Base-by-base conservation (phyloP, 2,888 invertebrate species). In the Agrotis segetum region DNA sequence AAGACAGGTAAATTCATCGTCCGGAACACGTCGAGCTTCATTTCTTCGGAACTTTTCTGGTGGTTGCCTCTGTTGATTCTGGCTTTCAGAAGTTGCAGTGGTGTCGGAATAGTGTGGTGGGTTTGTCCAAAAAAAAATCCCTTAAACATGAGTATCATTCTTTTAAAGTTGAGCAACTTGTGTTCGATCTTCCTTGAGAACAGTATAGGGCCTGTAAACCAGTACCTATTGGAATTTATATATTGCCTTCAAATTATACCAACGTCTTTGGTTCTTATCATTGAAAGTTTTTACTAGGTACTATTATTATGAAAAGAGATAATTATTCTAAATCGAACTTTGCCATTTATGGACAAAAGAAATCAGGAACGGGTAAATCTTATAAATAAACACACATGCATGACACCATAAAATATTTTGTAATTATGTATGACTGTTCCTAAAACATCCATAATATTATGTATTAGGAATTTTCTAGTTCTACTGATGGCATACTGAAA, bases 281-380 rank as follows among this genome's bases (percentile, higher is more conserved):
- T 44, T 14, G 0, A 56, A 49, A 40, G 3, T 11, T 24, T 16
- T 21, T 21, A n/a, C n/a, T n/a, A n/a, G n/a, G n/a, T 14, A 44
- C 17, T 71, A 7, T 3, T 46, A 50, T 46, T 71, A n/a, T 29
- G 7, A 16, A 19, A 21, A 44, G 29, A 60, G 21, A 13, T 59
- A 24, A 9, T 53, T 16, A 53, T 13, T 21, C 14, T 44, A 16
- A 6, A n/a, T 21, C 24, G 11, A 70, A 49, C 13, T 46, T 46
- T 13, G 44, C 16, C 24, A 24, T 71, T 34, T 34, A 60, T 34
- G 44, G 29, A 52, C n/a, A 34, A 46, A 71, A 21, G 5, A 4
- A 46, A 21, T 1, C 21, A 67, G 7, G 11, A 46, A 46, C 14
- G 5, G 11, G 44, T 21, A 50, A 50, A 70, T 59, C 1, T 21